Conservation (phyloP, 2,888 invertebrate species). For the Troilus luridus region DNA sequence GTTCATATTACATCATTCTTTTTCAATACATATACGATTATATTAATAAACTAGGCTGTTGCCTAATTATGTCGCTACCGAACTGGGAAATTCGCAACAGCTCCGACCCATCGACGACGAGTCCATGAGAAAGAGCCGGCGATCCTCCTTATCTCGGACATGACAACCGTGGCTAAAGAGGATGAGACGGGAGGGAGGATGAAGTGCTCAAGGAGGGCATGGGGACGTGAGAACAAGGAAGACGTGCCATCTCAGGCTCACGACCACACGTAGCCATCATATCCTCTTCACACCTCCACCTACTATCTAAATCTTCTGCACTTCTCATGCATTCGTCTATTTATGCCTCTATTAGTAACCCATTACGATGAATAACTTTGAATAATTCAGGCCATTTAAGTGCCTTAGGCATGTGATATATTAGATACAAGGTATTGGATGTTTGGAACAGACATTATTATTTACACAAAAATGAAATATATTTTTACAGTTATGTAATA, state of each 20-base stretch:
- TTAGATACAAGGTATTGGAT: too few species aligned
- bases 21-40: too few species aligned
- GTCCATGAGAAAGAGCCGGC: constrained; percentile 8
- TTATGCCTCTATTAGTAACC: not conserved
- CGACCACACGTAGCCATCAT: constrained; percentile 42
- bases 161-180: constrained; percentile 22
- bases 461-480: too few species aligned
- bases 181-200: not conserved
- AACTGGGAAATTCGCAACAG: not conserved
- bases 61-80: not conserved
- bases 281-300: constrained; percentile 9
- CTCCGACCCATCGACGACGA: not conserved
- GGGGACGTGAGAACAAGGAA: constrained; percentile 53
- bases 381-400: not conserved
- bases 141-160: constrained; percentile 5
- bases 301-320: not conserved
- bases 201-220: constrained; percentile 53
- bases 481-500: too few species aligned
- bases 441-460: too few species aligned
- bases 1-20: too few species aligned
- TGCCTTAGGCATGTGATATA: too few species aligned
- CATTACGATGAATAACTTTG: not conserved
- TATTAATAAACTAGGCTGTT: not conserved
- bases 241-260: constrained; percentile 45
- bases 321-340: constrained; percentile 12